Conservation (phyloP, 1,140 invertebrate genomes). For the Diabrotica undecimpunctata region DNA sequence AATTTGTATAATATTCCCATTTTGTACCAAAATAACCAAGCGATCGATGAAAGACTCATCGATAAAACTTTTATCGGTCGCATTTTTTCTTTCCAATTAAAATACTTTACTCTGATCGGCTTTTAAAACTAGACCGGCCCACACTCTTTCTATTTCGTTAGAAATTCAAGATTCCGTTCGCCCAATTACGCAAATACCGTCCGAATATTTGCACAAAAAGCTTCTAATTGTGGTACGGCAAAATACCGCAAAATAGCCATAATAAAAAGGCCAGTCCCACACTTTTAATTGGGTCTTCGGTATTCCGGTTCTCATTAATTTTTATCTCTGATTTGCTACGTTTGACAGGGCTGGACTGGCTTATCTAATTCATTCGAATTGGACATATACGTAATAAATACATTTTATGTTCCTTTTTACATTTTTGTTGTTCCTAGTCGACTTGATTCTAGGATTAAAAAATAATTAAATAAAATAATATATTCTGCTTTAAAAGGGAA, state of each 20-base stretch:
- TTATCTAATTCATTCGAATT: neutral
- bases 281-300: conserved; percentile 25
- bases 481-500: no score
- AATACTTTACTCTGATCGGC: neutral
- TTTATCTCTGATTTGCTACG: conserved; percentile 26
- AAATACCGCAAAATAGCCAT: conserved; percentile 2
- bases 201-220: neutral
- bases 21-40: neutral
- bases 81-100: neutral
- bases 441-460: no score
- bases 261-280: conserved; percentile 15
- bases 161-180: neutral
- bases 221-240: neutral
- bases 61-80: neutral
- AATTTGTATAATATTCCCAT: conserved; percentile 1
- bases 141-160: neutral
- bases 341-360: neutral
- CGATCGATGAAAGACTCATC: neutral
- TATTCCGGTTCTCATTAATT: conserved; percentile 33
- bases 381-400: no score
- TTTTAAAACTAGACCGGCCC: neutral
- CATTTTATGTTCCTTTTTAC: no score
- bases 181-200: neutral
- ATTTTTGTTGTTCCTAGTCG: no score
- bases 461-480: no score